Evolutionary conservation across 2,797 vertebrate genomes (phyloP).

Genomic region (Nothura maculosa): DNA sequence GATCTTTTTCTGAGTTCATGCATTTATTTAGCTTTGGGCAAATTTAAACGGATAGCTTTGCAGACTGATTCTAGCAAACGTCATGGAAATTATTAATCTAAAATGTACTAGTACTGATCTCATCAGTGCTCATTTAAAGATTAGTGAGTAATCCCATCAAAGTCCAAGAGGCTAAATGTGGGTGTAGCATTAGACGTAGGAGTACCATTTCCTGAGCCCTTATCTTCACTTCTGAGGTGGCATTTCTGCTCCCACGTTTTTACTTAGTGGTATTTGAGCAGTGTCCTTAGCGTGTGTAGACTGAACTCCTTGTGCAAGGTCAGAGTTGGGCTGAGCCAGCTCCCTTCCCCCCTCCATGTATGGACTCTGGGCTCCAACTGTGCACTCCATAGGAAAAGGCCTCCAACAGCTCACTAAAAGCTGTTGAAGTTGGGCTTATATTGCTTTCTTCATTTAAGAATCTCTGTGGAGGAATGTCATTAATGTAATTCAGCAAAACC

Average conservation of each 20-base stretch:
- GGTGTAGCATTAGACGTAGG: not conserved
- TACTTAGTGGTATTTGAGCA: not conserved
- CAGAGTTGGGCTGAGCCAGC: not conserved
- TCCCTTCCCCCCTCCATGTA: not conserved
- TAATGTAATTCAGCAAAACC: not conserved
- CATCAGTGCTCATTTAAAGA: not conserved
- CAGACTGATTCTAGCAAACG: not conserved
- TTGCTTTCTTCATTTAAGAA: not conserved
- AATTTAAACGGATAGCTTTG: not conserved
- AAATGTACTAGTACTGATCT: not conserved
- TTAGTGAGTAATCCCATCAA: constrained; percentile 14
- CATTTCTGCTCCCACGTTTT: not conserved
- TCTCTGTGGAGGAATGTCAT: not conserved
- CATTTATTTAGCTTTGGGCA: constrained; percentile 46
- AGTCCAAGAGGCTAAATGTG: not conserved
- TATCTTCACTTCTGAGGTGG: not conserved
- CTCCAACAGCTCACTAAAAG: not conserved
- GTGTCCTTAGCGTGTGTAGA: not conserved
- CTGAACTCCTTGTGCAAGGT: not conserved
- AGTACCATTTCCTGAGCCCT: not conserved
- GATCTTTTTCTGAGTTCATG: constrained; percentile 37
- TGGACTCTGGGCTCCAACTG: not conserved
- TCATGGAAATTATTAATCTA: constrained; percentile 1
- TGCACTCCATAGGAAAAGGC: fast-evolving
- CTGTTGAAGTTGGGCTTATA: not conserved